Base-by-base conservation (phyloP, 2,888 invertebrate genomes). In the Rutpela maculata region DNA sequence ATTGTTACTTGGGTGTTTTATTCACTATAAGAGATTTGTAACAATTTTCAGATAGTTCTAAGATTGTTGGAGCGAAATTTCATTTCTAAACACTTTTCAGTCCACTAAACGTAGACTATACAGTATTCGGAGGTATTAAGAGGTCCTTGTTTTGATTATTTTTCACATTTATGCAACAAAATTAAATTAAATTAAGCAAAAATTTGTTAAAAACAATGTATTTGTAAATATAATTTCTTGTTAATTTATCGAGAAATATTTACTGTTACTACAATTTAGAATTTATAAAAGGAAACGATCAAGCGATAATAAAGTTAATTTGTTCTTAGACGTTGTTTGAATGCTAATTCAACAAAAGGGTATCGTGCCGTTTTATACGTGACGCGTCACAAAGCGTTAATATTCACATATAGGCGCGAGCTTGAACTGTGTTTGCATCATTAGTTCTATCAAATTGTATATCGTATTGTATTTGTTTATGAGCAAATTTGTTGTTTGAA, bases 341-440 rank as follows among this genome's bases (percentile, higher is more conserved):
- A 50, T n/a, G n/a, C 50, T 50, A 50, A 50, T 50, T n/a, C 12
- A 43, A 43, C 15, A 43, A 43, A n/a, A 43, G 15, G 43, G 43
- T 43, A 43, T 43, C 43, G 50, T n/a, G 15, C 50, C 2, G n/a
- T 15, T 50, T 50, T 50, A n/a, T n/a, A 50, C 7, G n/a, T n/a
- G n/a, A 50, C 50, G 15, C 50, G 50, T 50, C 50, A 50, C 15
- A 50, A 50, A 50, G 50, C n/a, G 50, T 50, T 50, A 50, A 50
- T 50, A n/a, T n/a, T 50, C 50, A 50, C 50, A n/a, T 50, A 50
- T 1, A n/a, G 50, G 12, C 50, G 50, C 50, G 50, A 50, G 50
- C 50, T n/a, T 50, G 50, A 43, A 50, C 50, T 50, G n/a, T 50
- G 15, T 50, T 15, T 35, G 31, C 31, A 35, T 35, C 15, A 43